Evolutionary conservation across 2,113 vertebrate species (phyloP), one percentile per base, ranked within the genome.

Genomic region (Panurus biarmicus): DNA sequence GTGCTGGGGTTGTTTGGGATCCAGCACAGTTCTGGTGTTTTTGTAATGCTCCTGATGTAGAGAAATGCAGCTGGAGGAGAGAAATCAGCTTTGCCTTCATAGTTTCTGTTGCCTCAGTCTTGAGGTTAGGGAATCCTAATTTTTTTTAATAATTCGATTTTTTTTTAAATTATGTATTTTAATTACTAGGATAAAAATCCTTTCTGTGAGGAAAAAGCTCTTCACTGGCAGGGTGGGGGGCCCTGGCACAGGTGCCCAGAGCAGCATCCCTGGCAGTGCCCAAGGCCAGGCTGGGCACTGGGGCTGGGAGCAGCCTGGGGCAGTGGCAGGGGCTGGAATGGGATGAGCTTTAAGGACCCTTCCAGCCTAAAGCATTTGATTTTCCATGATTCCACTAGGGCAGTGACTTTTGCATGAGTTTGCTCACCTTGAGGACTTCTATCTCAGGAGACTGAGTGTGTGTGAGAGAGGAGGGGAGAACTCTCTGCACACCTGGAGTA

Each of bases 321-420:
- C 4, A 26, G 47, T 53, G 47, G 47, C 38, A 0, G 8, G 28
- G 16, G 33, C 3, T 38, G 21, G 9, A 7, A 47, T 0, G 0
- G 1, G 29, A 26, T 35, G 54, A 8, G 8, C n/a, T n/a, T 35
- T 26, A 14, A 14, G 45, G 11, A 60, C 29, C 11, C 6, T 54
- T 38, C 47, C 25, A 47, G 23, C 12, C 14, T 9, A 54, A 75
- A 40, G 8, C 40, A 13, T 33, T 69, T 18, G n/a, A 6, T 23
- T 31, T 35, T 75, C 25, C 7, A 19, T 25, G 38, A 5, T 69
- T 26, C 8, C 0, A 1, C 22, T 53, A 12, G 56, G 77, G 28
- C 36, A 45, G 38, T 40, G 29, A 38, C 36, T 72, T 83, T 3
- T 31, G n/a, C 8, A 3, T 29, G 54, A 48, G 36, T 48, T 86